Conservation (phyloP, 1,140 invertebrate genomes). For the Pseudoatta argentina region DNA sequence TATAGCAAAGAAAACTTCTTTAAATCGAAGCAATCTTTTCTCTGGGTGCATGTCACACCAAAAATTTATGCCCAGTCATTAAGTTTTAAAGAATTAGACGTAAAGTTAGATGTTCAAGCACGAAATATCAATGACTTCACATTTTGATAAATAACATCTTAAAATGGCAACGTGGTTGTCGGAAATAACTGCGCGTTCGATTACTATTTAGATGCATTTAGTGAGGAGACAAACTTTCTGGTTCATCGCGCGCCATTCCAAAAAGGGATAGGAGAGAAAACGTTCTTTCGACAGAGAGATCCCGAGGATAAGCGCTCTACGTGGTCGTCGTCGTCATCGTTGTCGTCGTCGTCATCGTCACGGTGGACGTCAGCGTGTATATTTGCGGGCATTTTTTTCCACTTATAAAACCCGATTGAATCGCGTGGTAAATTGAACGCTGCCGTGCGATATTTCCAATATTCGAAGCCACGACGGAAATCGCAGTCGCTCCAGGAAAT, state of each 20-base stretch:
- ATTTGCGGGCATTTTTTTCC: slow-evolving; percentile 71
- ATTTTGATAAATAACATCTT: background rate
- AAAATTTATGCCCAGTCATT: background rate
- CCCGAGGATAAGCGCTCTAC: slow-evolving; percentile 36
- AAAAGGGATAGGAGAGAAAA: slow-evolving; percentile 20
- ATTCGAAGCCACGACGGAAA: slow-evolving; percentile 84
- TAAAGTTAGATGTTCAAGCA: background rate
- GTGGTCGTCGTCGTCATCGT: background rate
- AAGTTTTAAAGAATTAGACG: background rate
- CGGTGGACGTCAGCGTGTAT: slow-evolving; percentile 31
- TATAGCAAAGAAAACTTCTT: no score
- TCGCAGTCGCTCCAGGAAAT: slow-evolving; percentile 85
- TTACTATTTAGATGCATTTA: slow-evolving; percentile 33
- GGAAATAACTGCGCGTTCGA: slow-evolving; percentile 25
- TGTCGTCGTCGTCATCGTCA: background rate
- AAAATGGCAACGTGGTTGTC: background rate
- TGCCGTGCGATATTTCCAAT: slow-evolving; percentile 83
- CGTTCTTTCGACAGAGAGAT: slow-evolving; percentile 30
- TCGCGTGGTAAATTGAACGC: slow-evolving; percentile 81
- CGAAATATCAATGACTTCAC: background rate
- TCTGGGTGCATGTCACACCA: no score
- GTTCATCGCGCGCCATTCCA: background rate
- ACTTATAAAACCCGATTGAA: slow-evolving; percentile 81
- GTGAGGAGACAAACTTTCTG: slow-evolving; percentile 32
- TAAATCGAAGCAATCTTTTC: no score